phyloP scores from a whole-genome alignment of 2,797 vertebrate species.

The Takifugu ocellatus region DNA sequence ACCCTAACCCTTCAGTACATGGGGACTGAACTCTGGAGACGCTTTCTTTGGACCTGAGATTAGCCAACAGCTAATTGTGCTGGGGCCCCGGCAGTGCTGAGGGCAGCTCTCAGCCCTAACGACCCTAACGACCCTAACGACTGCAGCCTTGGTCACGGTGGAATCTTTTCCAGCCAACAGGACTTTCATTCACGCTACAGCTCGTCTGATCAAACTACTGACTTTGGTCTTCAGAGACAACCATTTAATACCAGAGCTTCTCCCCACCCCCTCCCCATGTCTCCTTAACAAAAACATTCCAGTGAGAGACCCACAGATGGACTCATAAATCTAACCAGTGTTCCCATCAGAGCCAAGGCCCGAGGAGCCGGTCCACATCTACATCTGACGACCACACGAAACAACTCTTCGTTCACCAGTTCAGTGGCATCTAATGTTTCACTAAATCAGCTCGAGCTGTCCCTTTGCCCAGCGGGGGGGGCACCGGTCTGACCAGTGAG shows the following conservation, averaged over 20 bases:
- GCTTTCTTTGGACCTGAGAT: too few relatives aligned
- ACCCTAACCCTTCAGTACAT: too few relatives aligned
- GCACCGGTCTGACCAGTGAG: too few relatives aligned
- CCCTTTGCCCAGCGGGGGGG: too few relatives aligned
- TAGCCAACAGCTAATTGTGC: not conserved
- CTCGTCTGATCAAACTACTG: too few relatives aligned
- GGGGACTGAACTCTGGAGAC: too few relatives aligned
- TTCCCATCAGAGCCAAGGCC: slow-evolving; percentile 29
- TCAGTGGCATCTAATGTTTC: too few relatives aligned
- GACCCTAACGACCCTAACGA: not conserved
- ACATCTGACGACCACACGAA: not conserved
- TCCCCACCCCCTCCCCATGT: not conserved
- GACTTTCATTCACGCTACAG: too few relatives aligned
- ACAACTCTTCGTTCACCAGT: too few relatives aligned
- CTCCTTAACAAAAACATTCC: slow-evolving; percentile 63
- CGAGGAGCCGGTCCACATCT: not conserved
- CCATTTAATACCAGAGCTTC: not conserved
- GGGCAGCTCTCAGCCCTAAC: slow-evolving; percentile 23
- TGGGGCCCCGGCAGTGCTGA: slow-evolving; percentile 54
- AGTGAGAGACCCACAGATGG: slow-evolving; percentile 45
- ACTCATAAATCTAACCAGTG: slow-evolving; percentile 56
- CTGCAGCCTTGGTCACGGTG: not conserved
- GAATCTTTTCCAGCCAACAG: too few relatives aligned
- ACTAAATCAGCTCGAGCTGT: too few relatives aligned
- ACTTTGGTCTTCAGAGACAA: slow-evolving; percentile 4